Evolutionary conservation across 2,113 vertebrate species (phyloP), one percentile per base, ranked within the genome.

Genomic region (Cromileptes altivelis): DNA sequence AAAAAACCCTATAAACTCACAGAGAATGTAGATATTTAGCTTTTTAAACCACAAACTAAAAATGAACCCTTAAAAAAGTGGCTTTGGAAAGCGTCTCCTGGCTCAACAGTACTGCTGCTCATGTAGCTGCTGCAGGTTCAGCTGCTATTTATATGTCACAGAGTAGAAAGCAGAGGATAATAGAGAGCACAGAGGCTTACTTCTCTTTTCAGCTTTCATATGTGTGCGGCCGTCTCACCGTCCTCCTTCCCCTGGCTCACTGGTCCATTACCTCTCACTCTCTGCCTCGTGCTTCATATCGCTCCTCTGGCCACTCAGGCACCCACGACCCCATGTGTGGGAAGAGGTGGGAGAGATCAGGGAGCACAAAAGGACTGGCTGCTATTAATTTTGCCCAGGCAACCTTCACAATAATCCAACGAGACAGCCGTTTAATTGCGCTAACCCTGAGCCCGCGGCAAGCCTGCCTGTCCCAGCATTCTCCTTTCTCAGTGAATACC

Each of bases 341-440:
- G 84, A 69, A 72, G 81, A 86, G 85, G 76, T 68, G 19, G 61
- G 60, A 72, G 75, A 81, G 79, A 88, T 78, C 33, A 69, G 55
- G 78, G 70, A 82, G 70, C 72, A 88, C 80, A 90, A 91, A 91
- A 80, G 78, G 58, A 82, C 47, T 68, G 50, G 53, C 78, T 83
- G 82, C 92, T 85, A 92, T 93, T 93, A 70, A 93, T 92, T 93
- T 90, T 87, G 55, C 79, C 81, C 85, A 75, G 74, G 88, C 86
- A 91, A 91, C 89, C 90, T 90, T 93, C 83, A 88, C 75, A 89
- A 89, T 92, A 91, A 94, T 87, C 90, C 87, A 81, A 88, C 65
- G 61, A 94, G 93, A 93, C 91, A 89, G 86, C 67, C 74, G 76
- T 93, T 93, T 94, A 94, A 93, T 94, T 92, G 87, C 74, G 70